These are phyloP conservation scores for Panthera leo DNA, from an alignment of 2,113 vertebrate species.

Conservation along the genomic window DNA sequence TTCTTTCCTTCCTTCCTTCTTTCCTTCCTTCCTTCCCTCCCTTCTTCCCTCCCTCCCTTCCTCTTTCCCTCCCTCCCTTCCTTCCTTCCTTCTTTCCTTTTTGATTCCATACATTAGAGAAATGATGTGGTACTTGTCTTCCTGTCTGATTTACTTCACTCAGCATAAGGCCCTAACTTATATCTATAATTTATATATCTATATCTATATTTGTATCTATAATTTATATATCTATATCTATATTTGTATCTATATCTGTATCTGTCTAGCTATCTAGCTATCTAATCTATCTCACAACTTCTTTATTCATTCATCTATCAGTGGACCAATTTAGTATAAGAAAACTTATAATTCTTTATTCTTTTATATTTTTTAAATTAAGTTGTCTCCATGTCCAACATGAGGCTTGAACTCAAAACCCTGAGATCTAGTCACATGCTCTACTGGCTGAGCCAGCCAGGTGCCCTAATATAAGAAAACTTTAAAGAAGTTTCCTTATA, in stretches of 20 bases:
- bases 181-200: background rate
- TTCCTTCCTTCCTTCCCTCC: no score
- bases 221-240: background rate
- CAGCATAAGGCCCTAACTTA: background rate
- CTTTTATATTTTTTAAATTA: no score
- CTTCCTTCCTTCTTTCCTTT: background rate
- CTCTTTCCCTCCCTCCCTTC: rapidly evolving
- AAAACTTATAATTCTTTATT: background rate
- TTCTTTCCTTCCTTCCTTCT: background rate
- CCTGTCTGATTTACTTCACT: background rate
- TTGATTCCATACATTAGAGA: background rate
- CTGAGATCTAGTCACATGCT: no score
- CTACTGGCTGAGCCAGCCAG: no score
- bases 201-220: no score
- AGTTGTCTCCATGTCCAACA: no score
- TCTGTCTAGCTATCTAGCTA: background rate
- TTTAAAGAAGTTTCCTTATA: background rate
- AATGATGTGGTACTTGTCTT: background rate
- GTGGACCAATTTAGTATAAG: background rate
- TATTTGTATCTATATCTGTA: background rate
- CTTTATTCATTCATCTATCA: background rate
- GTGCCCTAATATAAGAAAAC: background rate
- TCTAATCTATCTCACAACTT: background rate
- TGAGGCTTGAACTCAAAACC: no score
- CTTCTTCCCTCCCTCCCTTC: rapidly evolving